Base-by-base conservation (phyloP, 1,140 invertebrate genomes). In the Idris sp. region DNA sequence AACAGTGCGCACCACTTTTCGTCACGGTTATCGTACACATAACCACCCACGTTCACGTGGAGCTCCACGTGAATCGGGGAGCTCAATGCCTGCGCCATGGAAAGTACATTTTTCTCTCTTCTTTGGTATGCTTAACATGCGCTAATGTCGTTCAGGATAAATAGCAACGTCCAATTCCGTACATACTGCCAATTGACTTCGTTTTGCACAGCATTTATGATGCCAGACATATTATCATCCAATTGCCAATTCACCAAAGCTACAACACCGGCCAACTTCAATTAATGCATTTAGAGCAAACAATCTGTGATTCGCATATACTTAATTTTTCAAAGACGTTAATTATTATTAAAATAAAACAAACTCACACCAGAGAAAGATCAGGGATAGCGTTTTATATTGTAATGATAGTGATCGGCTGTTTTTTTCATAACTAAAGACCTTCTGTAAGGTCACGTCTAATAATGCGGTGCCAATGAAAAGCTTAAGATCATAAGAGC, bases 31-130 rank as follows among this genome's bases (percentile, higher is more conserved):
- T 65, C 59, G 61, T 71, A 76, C 65, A 68, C 59, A 77, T 51
- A 77, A 65, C 58, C 75, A 77, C 75, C 64, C 65, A 74, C 67
- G 76, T 76, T 84, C 84, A 85, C 83, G 84, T 85, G 83, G 78
- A 81, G 71, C 74, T 81, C 75, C 84, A 84, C 83, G 84, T 86
- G 84, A 85, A 80, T 79, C 80, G 71, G 75, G 76, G 81, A 80
- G 77, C 71, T 79, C 73, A 61, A 76, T 73, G 77, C 67, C n/a
- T n/a, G n/a, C 76, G 71, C 67, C 72, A 76, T 77, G 72, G 78
- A 77, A 77, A 79, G 75, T 79, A 53, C 67, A 73, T 79, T 76
- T 79, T 76, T 76, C 74, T 76, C 61, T 79, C 48, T 74, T 74
- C 56, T 58, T 71, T 71, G 56, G 74, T 64, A 67, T 56, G 67